A percentile compares a stretch with the other conserved stretches of the same genome.
Conservation (phyloP, 2,113 vertebrate genomes). For the Austrofundulus limnaeus region DNA sequence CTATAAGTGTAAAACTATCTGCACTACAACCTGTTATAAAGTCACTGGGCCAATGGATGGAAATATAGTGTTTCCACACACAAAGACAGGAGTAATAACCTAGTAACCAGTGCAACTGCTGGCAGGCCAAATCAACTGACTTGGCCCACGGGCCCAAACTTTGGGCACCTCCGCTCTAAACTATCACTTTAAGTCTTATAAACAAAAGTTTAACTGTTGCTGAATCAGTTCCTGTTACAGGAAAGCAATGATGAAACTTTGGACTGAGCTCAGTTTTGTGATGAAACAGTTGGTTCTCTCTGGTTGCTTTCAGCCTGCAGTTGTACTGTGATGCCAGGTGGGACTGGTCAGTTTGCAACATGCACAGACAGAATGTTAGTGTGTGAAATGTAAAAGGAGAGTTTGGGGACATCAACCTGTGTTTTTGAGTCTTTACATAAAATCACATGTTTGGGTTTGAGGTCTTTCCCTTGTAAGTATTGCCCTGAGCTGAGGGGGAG, state of each 20-base stretch:
- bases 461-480: slow-evolving; percentile 69
- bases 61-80: too few species aligned
- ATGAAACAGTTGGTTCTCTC: slow-evolving; percentile 71
- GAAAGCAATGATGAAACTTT: slow-evolving; percentile 52
- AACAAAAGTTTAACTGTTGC: slow-evolving; percentile 37
- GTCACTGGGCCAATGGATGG: too few species aligned
- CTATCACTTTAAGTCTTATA: not conserved
- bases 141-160: too few species aligned
- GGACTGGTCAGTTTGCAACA: slow-evolving; percentile 66
- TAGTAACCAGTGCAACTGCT: too few species aligned
- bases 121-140: too few species aligned
- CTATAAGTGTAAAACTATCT: too few species aligned
- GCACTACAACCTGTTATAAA: too few species aligned
- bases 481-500: slow-evolving; percentile 70
- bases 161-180: too few species aligned
- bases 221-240: slow-evolving; percentile 30
- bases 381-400: slow-evolving; percentile 52
- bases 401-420: slow-evolving; percentile 52
- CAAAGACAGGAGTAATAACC: too few species aligned
- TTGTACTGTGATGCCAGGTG: slow-evolving; percentile 70
- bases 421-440: slow-evolving; percentile 65
- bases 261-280: slow-evolving; percentile 59
- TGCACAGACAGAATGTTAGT: slow-evolving; percentile 48
- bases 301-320: slow-evolving; percentile 74
- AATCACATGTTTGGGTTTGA: slow-evolving; percentile 70